Evolutionary conservation across 1,140 invertebrate genomes (phyloP).

Genomic region (Ostrea edulis): DNA sequence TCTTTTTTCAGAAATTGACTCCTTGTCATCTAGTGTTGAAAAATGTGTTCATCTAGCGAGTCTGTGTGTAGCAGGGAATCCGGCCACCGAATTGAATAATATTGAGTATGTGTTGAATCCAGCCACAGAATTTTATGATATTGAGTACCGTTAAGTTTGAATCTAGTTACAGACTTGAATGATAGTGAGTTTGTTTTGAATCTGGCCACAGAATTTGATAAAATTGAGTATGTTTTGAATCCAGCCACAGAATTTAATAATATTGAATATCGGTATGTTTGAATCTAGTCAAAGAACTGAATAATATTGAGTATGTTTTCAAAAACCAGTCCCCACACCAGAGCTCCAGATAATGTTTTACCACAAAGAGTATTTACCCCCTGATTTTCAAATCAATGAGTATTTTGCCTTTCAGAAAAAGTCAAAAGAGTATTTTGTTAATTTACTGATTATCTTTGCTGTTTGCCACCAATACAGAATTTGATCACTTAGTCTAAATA

Average conservation of each 20-base stretch:
- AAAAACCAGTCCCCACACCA: no score
- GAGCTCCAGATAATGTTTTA: no score
- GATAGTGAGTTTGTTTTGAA: conserved; percentile 13
- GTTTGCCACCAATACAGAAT: no score
- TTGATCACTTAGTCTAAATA: no score
- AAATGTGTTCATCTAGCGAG: conserved; percentile 55
- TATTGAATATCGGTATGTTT: not conserved
- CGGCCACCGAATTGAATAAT: conserved; percentile 1
- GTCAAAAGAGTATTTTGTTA: no score
- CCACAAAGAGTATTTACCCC: no score
- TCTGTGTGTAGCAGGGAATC: conserved; percentile 55
- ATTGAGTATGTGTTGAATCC: not conserved
- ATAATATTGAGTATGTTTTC: no score
- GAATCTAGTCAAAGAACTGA: no score
- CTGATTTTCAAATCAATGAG: no score
- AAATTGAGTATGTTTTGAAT: not conserved
- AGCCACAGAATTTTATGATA: not conserved
- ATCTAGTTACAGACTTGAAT: no score
- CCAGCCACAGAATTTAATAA: not conserved
- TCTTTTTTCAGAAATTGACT: conserved; percentile 51
- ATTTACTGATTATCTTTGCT: no score
- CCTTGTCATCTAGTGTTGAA: conserved; percentile 38
- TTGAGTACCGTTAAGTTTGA: not conserved
- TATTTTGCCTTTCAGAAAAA: no score
- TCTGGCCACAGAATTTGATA: conserved; percentile 18